These are phyloP conservation scores for Aphidius ervi DNA, from an alignment of 1,140 invertebrate genomes.

Conservation along the genomic window DNA sequence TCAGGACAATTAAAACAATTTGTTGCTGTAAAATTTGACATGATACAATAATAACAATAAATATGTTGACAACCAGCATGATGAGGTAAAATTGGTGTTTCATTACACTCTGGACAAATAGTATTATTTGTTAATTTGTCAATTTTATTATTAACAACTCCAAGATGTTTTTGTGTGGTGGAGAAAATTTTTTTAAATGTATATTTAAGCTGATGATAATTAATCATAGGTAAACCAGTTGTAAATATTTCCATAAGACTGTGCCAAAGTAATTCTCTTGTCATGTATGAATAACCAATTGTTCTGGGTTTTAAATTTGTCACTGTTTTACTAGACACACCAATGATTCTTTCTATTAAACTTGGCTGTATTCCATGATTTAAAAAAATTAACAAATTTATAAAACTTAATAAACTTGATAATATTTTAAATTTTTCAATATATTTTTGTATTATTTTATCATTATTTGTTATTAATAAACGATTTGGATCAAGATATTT, in stretches of 20 bases:
- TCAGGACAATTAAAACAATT: constrained; percentile 36
- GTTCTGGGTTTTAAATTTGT: constrained; percentile 34
- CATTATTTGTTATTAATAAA: background rate
- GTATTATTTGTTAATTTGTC: constrained; percentile 33
- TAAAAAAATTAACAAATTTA: constrained; percentile 44
- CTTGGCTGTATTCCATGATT: constrained; percentile 42
- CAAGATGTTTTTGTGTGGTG: background rate
- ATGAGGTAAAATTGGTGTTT: constrained; percentile 42
- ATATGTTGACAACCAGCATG: constrained; percentile 47
- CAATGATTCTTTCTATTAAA: constrained; percentile 39
- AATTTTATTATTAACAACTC: background rate
- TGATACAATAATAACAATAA: constrained; percentile 50
- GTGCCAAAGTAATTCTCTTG: constrained; percentile 50
- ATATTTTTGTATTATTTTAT: background rate
- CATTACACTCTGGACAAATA: constrained; percentile 41
- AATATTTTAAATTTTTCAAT: constrained; percentile 33
- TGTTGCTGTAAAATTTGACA: constrained; percentile 41
- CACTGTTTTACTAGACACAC: constrained; percentile 36
- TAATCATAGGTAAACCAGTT: constrained; percentile 44
- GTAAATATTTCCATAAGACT: constrained; percentile 46
- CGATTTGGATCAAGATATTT: constrained; percentile 29
- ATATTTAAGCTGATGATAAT: constrained; percentile 35
- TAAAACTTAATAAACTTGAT: constrained; percentile 36
- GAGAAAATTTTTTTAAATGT: too few species aligned
- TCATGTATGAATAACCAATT: constrained; percentile 53